Percentiles rank a stretch among this genome's conserved stretches.
phyloP scores from a whole-genome alignment of 2,113 vertebrate genomes.

The Mandrillus leucophaeus region DNA sequence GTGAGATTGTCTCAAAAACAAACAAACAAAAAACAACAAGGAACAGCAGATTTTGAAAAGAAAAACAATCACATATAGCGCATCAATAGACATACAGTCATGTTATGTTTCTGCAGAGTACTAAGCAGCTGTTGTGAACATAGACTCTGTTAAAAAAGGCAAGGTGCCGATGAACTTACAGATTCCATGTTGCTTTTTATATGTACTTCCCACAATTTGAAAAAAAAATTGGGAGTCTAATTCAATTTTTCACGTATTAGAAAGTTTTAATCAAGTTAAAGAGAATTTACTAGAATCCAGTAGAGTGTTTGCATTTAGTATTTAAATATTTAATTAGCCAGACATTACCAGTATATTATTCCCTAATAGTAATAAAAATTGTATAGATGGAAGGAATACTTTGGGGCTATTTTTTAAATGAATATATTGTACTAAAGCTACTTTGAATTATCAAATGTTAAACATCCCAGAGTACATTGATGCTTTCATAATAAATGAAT shows the following conservation, averaged over 20 bases:
- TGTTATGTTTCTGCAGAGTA: conserved; percentile 32
- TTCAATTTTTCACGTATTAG: neutral
- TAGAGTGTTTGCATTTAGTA: neutral
- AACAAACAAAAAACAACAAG: conserved; percentile 47
- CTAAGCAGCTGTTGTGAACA: conserved; percentile 50
- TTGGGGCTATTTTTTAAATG: neutral
- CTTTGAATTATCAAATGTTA: neutral
- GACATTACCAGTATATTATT: neutral
- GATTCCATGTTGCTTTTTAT: conserved; percentile 45
- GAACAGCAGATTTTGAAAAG: conserved; percentile 50
- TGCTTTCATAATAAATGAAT: neutral
- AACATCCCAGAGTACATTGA: neutral
- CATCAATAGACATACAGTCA: conserved; percentile 45
- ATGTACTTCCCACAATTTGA: conserved; percentile 1
- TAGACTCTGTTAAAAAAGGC: neutral
- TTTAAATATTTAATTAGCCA: neutral
- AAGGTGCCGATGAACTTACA: conserved; percentile 24
- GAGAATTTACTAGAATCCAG: neutral
- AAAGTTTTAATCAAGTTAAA: conserved; percentile 15
- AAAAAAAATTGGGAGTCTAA: neutral
- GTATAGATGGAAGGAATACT: neutral
- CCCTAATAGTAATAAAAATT: neutral
- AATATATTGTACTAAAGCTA: neutral
- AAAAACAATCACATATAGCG: conserved; percentile 33
- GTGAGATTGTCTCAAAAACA: no score